These are phyloP conservation scores for Caenorhabditis brenneri DNA, from an alignment of 1,140 invertebrate genomes.

Conservation along the genomic window DNA sequence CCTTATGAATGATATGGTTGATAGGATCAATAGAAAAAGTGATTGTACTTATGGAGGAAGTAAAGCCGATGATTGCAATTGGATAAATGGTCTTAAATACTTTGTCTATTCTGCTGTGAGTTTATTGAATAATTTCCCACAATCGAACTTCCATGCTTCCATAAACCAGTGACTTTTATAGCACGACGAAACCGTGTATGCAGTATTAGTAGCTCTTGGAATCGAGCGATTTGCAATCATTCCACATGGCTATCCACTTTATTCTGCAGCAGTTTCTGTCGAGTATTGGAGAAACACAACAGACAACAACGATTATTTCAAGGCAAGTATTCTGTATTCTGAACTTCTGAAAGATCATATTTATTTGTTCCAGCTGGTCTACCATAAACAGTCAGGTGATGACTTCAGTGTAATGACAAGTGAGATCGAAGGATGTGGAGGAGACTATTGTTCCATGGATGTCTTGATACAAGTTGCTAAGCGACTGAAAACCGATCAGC, in stretches of 20 bases:
- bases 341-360: background rate
- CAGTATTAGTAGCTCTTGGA: conserved; percentile 15
- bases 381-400: conserved; percentile 26
- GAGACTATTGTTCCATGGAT: conserved; percentile 29
- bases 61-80: conserved; percentile 12
- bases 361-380: conserved; percentile 6
- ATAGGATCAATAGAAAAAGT: conserved; percentile 38
- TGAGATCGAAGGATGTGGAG: conserved; percentile 18
- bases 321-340: conserved; percentile 2
- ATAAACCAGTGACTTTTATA: background rate
- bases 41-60: background rate
- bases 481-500: conserved; percentile 2
- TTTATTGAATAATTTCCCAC: background rate
- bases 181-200: conserved; percentile 41
- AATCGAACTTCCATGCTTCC: background rate
- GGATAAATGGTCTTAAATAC: conserved; percentile 48
- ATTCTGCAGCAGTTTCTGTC: conserved; percentile 35
- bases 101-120: conserved; percentile 49
- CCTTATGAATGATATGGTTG: conserved; percentile 43
- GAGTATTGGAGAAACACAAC: conserved; percentile 28
- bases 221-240: conserved; percentile 8
- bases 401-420: background rate
- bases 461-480: background rate
- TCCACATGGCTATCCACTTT: conserved; percentile 36
- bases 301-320: conserved; percentile 35